Evolutionary conservation across 2,797 vertebrate species (phyloP).

Genomic region (Gobio occitaniae): DNA sequence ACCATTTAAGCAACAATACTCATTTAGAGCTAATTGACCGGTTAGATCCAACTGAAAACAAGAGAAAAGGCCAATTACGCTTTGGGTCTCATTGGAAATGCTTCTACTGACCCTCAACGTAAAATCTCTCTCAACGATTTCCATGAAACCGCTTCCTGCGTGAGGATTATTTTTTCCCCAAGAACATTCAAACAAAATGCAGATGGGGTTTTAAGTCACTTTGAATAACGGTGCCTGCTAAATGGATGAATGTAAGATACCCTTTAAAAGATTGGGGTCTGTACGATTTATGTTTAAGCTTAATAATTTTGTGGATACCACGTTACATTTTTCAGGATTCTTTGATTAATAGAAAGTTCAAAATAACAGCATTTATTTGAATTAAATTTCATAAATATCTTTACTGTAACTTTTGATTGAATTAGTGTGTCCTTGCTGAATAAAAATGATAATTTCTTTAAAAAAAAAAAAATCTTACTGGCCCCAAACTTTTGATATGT

Average conservation of each 20-base stretch:
- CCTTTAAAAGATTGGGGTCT: neutral
- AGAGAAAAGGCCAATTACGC: constrained; percentile 42
- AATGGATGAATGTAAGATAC: neutral
- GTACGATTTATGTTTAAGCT: neutral
- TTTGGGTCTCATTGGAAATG: constrained; percentile 34
- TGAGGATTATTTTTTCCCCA: constrained; percentile 11
- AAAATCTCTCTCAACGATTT: constrained; percentile 51
- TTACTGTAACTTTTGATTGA: neutral
- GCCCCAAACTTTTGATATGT: neutral
- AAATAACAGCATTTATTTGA: neutral
- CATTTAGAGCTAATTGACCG: constrained; percentile 29
- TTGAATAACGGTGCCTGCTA: neutral
- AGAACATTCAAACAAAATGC: constrained; percentile 39
- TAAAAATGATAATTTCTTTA: neutral
- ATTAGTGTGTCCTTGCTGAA: neutral
- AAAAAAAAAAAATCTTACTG: neutral
- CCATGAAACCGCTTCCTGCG: constrained; percentile 59
- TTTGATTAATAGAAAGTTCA: neutral
- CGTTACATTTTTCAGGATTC: neutral
- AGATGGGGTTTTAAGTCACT: constrained; percentile 17
- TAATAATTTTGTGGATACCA: neutral
- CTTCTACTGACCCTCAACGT: constrained; percentile 39
- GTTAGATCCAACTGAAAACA: constrained; percentile 31
- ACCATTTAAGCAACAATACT: constrained; percentile 27
- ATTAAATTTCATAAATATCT: neutral